Conservation (phyloP, 2,797 vertebrate genomes). For the Artibeus lituratus region DNA sequence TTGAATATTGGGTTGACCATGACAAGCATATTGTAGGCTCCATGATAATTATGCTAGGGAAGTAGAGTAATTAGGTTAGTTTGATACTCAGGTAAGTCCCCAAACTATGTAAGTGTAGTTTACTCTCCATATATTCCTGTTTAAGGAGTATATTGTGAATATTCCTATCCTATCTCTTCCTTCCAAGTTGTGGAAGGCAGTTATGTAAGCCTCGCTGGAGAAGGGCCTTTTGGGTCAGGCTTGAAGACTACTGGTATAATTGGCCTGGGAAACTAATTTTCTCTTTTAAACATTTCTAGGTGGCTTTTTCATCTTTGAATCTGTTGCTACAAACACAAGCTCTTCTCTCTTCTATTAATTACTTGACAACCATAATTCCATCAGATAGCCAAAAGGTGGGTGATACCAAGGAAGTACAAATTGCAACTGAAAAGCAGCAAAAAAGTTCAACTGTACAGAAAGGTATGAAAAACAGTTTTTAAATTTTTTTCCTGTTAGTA, state of each 20-base stretch:
- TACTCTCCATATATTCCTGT: background rate
- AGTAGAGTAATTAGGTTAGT: background rate
- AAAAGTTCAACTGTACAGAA: conserved; percentile 75
- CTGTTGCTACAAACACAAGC: conserved; percentile 93
- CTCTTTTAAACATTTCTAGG: conserved; percentile 82
- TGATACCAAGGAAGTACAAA: conserved; percentile 68
- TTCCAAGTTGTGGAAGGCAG: background rate
- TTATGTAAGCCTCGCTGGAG: background rate
- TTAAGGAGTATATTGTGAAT: background rate
- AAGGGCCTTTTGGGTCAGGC: background rate
- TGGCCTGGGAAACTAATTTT: conserved; percentile 25
- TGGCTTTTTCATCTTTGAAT: conserved; percentile 93
- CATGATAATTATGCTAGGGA: background rate
- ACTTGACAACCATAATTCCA: conserved; percentile 84
- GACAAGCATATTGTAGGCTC: background rate
- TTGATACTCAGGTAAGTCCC: background rate
- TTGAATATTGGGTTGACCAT: background rate
- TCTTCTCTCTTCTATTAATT: conserved; percentile 91
- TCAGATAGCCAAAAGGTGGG: conserved; percentile 56
- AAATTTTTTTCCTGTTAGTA: background rate
- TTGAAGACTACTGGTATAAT: background rate
- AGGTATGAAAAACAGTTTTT: conserved; percentile 80
- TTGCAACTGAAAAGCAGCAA: conserved; percentile 71
- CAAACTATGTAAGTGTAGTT: background rate
- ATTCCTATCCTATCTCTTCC: background rate